phyloP scores from a whole-genome alignment of 2,113 vertebrate species.

The Eira barbara region DNA sequence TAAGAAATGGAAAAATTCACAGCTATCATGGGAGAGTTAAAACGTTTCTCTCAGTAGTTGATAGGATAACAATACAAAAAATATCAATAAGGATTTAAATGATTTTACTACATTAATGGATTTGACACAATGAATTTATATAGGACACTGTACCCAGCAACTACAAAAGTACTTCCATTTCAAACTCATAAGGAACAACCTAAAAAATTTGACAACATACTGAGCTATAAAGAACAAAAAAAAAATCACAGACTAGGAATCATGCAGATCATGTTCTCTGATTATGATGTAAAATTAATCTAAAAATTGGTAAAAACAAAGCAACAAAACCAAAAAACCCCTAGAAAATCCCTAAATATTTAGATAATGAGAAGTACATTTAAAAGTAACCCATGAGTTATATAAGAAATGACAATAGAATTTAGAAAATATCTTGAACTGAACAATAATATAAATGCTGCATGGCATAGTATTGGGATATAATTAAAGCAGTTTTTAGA shows the following conservation, averaged over 20 bases:
- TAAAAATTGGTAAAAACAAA: not conserved
- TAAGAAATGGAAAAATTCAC: not conserved
- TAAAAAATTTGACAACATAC: not conserved
- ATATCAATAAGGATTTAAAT: not conserved
- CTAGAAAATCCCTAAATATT: not conserved
- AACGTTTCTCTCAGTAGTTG: not conserved
- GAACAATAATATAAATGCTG: not conserved
- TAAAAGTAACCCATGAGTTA: not conserved
- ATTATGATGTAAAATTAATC: not conserved
- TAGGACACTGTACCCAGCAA: not conserved
- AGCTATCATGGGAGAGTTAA: not conserved
- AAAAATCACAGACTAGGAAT: not conserved
- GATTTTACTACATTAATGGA: not conserved
- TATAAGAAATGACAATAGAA: not conserved
- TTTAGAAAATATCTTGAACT: not conserved
- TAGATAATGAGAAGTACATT: not conserved
- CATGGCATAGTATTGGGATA: not conserved
- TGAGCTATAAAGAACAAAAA: not conserved
- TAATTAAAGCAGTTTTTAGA: not conserved
- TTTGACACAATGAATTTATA: not conserved
- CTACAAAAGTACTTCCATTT: slow-evolving; percentile 10
- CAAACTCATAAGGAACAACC: not conserved
- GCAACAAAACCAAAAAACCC: not conserved
- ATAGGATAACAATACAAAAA: not conserved
- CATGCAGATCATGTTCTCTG: not conserved